Conservation (phyloP, 1,140 invertebrate genomes). For the Trichonephila clavata region DNA sequence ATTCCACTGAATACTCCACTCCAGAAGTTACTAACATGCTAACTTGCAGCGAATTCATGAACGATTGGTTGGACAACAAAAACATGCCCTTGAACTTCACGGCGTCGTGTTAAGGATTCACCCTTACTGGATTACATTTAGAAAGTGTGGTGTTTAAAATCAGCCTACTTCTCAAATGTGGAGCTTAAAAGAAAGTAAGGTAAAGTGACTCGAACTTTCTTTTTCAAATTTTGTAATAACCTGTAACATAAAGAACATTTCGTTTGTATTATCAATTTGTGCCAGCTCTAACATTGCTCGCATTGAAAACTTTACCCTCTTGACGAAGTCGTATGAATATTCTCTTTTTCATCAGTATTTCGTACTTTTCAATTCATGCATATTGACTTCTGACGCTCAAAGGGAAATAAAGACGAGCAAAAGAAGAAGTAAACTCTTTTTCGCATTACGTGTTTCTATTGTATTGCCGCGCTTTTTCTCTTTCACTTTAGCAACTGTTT, state of each 20-base stretch:
- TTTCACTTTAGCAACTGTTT: neutral
- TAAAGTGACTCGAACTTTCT: conserved; percentile 31
- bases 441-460: conserved; percentile 31
- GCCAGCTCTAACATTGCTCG: conserved; percentile 23
- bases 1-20: conserved; percentile 44
- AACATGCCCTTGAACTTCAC: conserved; percentile 14
- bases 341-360: conserved; percentile 25
- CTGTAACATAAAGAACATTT: conserved; percentile 25
- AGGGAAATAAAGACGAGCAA: neutral
- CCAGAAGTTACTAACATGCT: conserved; percentile 37
- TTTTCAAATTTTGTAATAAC: conserved; percentile 35
- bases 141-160: neutral
- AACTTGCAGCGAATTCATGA: conserved; percentile 25
- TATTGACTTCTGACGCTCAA: neutral
- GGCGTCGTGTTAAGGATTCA: neutral
- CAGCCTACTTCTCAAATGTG: conserved; percentile 6
- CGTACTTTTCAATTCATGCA: neutral
- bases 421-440: neutral
- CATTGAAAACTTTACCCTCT: neutral
- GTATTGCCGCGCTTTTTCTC: conserved; percentile 16
- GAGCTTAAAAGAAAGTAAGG: conserved; percentile 59
- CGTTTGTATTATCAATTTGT: conserved; percentile 4
- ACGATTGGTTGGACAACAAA: conserved; percentile 31
- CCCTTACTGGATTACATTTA: neutral
- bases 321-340: neutral